Conservation (phyloP, 2,888 invertebrate genomes). For the Ormyrus labotus region DNA sequence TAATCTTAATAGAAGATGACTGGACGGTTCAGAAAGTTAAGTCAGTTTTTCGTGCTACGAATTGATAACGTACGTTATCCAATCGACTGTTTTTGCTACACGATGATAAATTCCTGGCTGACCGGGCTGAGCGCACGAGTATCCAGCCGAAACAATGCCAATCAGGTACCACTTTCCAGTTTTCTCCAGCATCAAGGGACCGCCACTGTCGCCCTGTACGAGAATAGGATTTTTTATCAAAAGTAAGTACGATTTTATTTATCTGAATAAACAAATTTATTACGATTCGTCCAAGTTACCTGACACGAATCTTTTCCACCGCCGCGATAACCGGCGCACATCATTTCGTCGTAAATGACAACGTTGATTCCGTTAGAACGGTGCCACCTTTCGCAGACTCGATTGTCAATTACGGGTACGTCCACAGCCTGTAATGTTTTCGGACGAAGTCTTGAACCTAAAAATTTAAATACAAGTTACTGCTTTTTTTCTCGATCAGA, state of each 20-base stretch:
- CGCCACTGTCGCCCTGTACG: conserved; percentile 88
- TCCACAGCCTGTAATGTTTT: conserved; percentile 94
- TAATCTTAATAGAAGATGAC: neutral
- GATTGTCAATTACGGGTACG: conserved; percentile 94
- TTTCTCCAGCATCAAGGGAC: conserved; percentile 92
- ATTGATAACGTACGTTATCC: conserved; percentile 86
- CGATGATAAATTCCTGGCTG: conserved; percentile 96
- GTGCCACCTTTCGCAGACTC: conserved; percentile 84
- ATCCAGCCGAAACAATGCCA: conserved; percentile 94
- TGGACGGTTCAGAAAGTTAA: too few relatives aligned
- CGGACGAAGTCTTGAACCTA: conserved; percentile 90
- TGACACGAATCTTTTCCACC: conserved; percentile 90
- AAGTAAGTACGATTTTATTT: too few relatives aligned
- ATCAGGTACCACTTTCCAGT: conserved; percentile 93
- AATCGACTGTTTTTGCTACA: conserved; percentile 94
- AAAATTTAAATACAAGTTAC: neutral
- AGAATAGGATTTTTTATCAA: conserved; percentile 60
- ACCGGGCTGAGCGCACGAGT: conserved; percentile 94
- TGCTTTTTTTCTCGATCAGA: neutral
- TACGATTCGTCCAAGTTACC: conserved; percentile 68
- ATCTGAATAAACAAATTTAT: too few relatives aligned
- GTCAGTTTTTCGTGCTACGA: conserved; percentile 65
- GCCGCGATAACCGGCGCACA: conserved; percentile 93
- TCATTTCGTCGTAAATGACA: conserved; percentile 96
- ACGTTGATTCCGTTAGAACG: conserved; percentile 88